Evolutionary conservation across 2,797 vertebrate species (phyloP).

Genomic region (Garrulus glandarius): DNA sequence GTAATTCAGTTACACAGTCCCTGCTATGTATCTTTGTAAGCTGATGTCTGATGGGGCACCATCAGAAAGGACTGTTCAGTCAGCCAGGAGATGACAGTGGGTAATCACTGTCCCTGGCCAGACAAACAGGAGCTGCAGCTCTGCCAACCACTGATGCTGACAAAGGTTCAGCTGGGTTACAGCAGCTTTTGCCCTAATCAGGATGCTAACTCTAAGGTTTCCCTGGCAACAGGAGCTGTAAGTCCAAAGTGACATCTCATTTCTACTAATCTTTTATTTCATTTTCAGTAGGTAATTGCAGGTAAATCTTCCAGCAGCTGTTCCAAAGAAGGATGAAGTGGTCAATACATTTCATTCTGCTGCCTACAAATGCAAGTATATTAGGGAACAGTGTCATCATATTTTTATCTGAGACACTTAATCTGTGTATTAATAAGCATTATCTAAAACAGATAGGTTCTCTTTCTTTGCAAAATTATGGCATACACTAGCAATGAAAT

Average conservation of each 20-base stretch:
- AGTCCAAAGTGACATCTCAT: constrained; percentile 44
- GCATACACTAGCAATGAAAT: not conserved
- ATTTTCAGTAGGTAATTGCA: constrained; percentile 58
- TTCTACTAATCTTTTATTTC: constrained; percentile 68
- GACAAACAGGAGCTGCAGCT: not conserved
- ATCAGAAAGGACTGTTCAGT: not conserved
- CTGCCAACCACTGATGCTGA: not conserved
- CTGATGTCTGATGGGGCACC: not conserved
- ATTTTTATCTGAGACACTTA: not conserved
- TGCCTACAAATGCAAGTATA: not conserved
- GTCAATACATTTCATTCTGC: not conserved
- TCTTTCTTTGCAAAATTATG: not conserved
- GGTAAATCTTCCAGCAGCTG: constrained; percentile 51
- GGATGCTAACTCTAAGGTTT: constrained; percentile 57
- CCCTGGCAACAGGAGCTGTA: constrained; percentile 63
- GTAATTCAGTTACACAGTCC: not conserved
- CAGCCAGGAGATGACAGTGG: not conserved
- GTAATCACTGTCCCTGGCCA: not conserved
- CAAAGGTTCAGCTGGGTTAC: constrained; percentile 23
- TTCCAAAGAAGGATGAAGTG: not conserved
- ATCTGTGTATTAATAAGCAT: not conserved
- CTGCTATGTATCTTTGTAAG: not conserved
- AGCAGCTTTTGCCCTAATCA: constrained; percentile 23
- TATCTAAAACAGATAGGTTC: not conserved
- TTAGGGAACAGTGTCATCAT: not conserved